A percentile compares a stretch with the other conserved stretches of the same genome.
Conservation (phyloP, 2,888 invertebrate genomes). For the Seladonia tumulorum region DNA sequence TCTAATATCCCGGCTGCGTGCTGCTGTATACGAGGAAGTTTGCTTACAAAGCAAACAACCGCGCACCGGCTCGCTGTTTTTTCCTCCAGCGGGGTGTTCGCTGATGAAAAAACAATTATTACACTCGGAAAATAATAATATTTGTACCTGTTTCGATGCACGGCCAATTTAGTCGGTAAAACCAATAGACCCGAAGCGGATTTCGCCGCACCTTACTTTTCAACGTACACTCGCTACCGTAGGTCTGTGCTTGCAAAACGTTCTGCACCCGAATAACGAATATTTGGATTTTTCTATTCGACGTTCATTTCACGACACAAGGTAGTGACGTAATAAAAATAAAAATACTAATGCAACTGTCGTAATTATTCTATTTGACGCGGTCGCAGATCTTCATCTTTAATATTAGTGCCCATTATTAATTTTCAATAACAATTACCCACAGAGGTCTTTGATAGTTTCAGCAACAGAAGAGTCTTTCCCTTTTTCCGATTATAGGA, state of each 20-base stretch:
- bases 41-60: slow-evolving; percentile 70
- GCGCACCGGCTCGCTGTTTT: slow-evolving; percentile 39
- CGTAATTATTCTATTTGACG: background rate
- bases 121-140: slow-evolving; percentile 70
- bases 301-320: background rate
- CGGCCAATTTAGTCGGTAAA: slow-evolving; percentile 69
- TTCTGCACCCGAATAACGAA: slow-evolving; percentile 18
- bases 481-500: too few relatives aligned
- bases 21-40: slow-evolving; percentile 36
- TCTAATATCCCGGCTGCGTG: slow-evolving; percentile 47
- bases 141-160: slow-evolving; percentile 69
- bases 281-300: background rate
- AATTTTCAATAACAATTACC: too few relatives aligned
- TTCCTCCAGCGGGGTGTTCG: slow-evolving; percentile 37
- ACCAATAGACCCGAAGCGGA: slow-evolving; percentile 69
- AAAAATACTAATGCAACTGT: background rate
- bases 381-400: too few relatives aligned
- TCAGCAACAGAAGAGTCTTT: too few relatives aligned
- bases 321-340: background rate
- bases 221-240: slow-evolving; percentile 3
- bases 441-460: too few relatives aligned
- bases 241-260: slow-evolving; percentile 13
- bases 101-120: slow-evolving; percentile 66
- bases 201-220: slow-evolving; percentile 57
- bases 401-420: too few relatives aligned